Conservation (phyloP, 2,797 vertebrate genomes). For the Neoniphon sammara region DNA sequence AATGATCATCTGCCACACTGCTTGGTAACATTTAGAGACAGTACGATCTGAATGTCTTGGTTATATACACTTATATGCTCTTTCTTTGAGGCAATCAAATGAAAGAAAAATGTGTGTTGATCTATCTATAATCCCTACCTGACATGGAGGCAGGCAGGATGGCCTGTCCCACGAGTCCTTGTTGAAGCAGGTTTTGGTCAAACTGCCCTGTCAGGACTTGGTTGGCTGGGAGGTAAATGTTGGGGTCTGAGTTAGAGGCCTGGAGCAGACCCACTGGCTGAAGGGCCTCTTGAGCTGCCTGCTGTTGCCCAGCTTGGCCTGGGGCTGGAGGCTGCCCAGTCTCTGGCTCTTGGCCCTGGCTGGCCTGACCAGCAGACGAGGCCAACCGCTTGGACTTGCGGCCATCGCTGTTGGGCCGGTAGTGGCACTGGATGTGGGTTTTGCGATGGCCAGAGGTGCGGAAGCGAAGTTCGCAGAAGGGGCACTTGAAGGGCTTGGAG, state of each 20-base stretch:
- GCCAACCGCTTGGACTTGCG: slow-evolving; percentile 85
- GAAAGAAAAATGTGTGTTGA: background rate
- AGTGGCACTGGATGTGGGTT: slow-evolving; percentile 97
- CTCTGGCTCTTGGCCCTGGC: slow-evolving; percentile 77
- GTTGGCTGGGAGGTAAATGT: slow-evolving; percentile 93
- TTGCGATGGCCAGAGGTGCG: slow-evolving; percentile 97
- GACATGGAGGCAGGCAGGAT: slow-evolving; percentile 95
- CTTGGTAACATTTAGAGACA: too few relatives aligned
- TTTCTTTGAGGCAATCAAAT: too few relatives aligned
- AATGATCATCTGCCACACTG: too few relatives aligned
- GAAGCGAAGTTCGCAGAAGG: slow-evolving; percentile 95
- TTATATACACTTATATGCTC: too few relatives aligned
- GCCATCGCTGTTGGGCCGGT: slow-evolving; percentile 83
- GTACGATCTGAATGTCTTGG: too few relatives aligned
- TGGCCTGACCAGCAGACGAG: slow-evolving; percentile 57
- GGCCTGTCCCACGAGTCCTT: slow-evolving; percentile 93
- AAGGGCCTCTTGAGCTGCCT: slow-evolving; percentile 78
- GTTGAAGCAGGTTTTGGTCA: slow-evolving; percentile 91
- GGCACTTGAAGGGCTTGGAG: slow-evolving; percentile 98
- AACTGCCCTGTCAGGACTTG: slow-evolving; percentile 91
- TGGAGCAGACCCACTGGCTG: slow-evolving; percentile 86
- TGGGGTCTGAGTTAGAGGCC: slow-evolving; percentile 83
- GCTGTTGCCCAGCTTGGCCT: slow-evolving; percentile 58
- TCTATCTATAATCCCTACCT: slow-evolving; percentile 79
- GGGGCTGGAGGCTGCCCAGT: slow-evolving; percentile 34